phyloP scores from a whole-genome alignment of 2,113 vertebrate genomes.

The Anoura caudifer region DNA sequence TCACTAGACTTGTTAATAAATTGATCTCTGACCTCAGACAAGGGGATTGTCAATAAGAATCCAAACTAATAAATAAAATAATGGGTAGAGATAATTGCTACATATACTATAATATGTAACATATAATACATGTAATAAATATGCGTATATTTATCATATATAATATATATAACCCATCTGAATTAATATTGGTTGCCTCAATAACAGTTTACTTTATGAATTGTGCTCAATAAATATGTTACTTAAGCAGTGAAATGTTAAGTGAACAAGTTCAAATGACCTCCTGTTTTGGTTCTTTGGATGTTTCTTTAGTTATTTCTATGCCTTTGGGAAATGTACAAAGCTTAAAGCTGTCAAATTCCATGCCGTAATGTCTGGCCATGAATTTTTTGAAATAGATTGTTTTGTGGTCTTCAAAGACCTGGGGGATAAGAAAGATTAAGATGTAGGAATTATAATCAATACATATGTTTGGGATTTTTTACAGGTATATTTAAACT shows the following conservation, averaged over 20 bases:
- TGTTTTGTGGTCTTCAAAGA: background rate
- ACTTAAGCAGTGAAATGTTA: background rate
- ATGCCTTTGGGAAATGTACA: background rate
- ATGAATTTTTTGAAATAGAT: background rate
- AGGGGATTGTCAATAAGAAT: background rate
- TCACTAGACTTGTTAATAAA: background rate
- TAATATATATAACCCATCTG: background rate
- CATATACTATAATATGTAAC: background rate
- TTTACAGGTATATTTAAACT: background rate
- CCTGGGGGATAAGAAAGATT: background rate
- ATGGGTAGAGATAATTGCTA: background rate
- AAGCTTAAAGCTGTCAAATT: background rate
- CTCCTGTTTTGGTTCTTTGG: background rate
- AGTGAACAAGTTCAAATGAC: conserved; percentile 1
- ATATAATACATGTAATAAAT: background rate
- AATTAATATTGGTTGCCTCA: conserved; percentile 17
- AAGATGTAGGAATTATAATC: background rate
- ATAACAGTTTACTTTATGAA: background rate
- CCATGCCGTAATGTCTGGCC: background rate
- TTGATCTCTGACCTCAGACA: background rate
- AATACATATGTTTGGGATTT: background rate
- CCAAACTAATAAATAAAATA: background rate
- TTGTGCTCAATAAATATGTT: background rate
- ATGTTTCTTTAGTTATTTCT: background rate
- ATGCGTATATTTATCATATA: background rate